Evolutionary conservation across 2,888 invertebrate genomes (phyloP), one percentile per base, ranked within the genome.

Genomic region (Nomada lathburiana): DNA sequence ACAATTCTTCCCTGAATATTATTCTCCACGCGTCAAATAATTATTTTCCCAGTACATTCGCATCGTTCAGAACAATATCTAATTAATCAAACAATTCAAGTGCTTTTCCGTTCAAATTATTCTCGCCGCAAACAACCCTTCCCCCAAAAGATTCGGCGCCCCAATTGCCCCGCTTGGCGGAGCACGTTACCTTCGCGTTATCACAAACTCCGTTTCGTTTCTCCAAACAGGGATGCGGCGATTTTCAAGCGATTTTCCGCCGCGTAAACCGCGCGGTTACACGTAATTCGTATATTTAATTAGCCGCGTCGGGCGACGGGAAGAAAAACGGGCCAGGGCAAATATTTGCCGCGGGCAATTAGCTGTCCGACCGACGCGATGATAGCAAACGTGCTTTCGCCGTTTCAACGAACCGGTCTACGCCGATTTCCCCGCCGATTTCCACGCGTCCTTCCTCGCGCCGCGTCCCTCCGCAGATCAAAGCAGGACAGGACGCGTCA

Each of bases 291-390:
- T 68, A 64, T 68, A 77, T 72, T 81, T 77, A 72, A 81, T 69
- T 69, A 69, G 57, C 68, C 47, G 23, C 57, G 26, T 29, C 18
- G 50, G 7, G 4, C 23, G 20, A 75, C 42, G 52, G 42, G 72
- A 68, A 63, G 64, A 77, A 70, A 72, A 76, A 67, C 60, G 53
- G 53, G 10, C 62, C 18, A 13, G 13, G 63, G 9, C 60, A 76
- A 80, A 82, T 60, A 64, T 82, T 82, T 82, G 53, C 47, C 76
- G n/a, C 11, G 60, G 29, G 57, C 80, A 80, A 82, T 82, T 72
- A 80, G 68, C 53, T 59, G 53, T 36, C 65, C 50, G 20, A 50
- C 44, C 36, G 36, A 36, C 36, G 36, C 20, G n/a, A 64, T 26
- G 64, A 42, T 29, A 42, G 23, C 44, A 64, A 68, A 59, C 69